Evolutionary conservation across 2,888 invertebrate species (phyloP).

Genomic region (Marasmarcha lunaedactyla): DNA sequence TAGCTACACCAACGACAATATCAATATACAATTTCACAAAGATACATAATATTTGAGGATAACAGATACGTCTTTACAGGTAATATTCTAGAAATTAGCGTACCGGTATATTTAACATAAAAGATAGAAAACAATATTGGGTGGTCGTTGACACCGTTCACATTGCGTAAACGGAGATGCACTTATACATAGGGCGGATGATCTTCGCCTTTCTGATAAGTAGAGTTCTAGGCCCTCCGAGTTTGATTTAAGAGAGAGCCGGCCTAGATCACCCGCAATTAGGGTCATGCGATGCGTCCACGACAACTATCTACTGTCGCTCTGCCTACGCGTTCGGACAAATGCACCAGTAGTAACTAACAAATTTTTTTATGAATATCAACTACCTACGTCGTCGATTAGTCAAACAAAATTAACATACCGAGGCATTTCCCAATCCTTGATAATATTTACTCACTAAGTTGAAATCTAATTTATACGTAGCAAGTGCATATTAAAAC

Average conservation of each 20-base stretch:
- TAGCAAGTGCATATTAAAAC: constrained; percentile 23
- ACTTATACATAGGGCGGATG: constrained; percentile 40
- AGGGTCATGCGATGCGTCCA: constrained; percentile 52
- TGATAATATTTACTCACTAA: constrained; percentile 12
- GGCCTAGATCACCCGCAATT: constrained; percentile 56
- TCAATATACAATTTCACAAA: too few relatives aligned
- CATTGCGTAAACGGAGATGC: constrained; percentile 47
- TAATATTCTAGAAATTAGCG: too few relatives aligned
- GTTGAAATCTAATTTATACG: constrained; percentile 29
- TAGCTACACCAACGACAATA: too few relatives aligned
- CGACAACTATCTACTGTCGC: constrained; percentile 13
- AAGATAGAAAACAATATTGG: too few relatives aligned
- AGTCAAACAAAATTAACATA: constrained; percentile 5
- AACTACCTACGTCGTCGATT: constrained; percentile 7
- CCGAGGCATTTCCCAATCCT: background rate
- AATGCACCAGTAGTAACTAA: background rate
- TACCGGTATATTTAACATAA: too few relatives aligned
- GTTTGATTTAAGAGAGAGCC: constrained; percentile 69
- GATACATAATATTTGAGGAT: too few relatives aligned
- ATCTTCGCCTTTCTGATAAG: constrained; percentile 37
- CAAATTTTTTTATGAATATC: background rate
- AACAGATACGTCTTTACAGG: too few relatives aligned
- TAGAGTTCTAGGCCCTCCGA: constrained; percentile 61
- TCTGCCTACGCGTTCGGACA: background rate
- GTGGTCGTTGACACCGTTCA: constrained; percentile 40